These are phyloP conservation scores for Talpa occidentalis DNA, from an alignment of 2,113 vertebrate species.

Conservation along the genomic window DNA sequence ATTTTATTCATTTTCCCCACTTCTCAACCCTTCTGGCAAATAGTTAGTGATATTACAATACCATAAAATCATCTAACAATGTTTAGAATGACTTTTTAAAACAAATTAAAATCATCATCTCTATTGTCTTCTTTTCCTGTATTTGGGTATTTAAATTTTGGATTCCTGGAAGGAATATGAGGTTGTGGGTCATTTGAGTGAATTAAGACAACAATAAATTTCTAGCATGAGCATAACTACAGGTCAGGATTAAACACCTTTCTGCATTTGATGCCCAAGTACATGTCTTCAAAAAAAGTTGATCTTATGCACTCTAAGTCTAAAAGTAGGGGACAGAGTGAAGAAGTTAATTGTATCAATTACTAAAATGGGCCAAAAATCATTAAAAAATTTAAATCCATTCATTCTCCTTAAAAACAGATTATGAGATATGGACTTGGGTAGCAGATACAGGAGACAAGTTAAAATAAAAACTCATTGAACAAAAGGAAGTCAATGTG, in stretches of 20 bases:
- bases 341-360: not conserved
- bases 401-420: slow-evolving; percentile 31
- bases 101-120: not conserved
- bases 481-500: slow-evolving; percentile 5
- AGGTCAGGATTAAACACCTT: rapidly evolving
- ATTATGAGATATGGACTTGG: not conserved
- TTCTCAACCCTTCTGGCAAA: not conserved
- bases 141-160: slow-evolving; percentile 30
- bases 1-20: not conserved
- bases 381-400: slow-evolving; percentile 20
- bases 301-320: slow-evolving; percentile 9
- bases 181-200: not conserved
- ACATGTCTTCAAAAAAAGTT: not conserved
- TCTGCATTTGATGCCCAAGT: not conserved
- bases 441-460: slow-evolving; percentile 6
- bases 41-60: not conserved
- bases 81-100: not conserved
- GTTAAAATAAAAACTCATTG: slow-evolving; percentile 23
- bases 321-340: not conserved
- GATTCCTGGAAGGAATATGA: not conserved
- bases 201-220: not conserved
- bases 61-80: not conserved
- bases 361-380: slow-evolving; percentile 51
- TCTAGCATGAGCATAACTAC: not conserved
- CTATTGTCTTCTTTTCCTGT: not conserved